Conservation (phyloP, 1,140 invertebrate species). For the Paraescarpia echinospica region DNA sequence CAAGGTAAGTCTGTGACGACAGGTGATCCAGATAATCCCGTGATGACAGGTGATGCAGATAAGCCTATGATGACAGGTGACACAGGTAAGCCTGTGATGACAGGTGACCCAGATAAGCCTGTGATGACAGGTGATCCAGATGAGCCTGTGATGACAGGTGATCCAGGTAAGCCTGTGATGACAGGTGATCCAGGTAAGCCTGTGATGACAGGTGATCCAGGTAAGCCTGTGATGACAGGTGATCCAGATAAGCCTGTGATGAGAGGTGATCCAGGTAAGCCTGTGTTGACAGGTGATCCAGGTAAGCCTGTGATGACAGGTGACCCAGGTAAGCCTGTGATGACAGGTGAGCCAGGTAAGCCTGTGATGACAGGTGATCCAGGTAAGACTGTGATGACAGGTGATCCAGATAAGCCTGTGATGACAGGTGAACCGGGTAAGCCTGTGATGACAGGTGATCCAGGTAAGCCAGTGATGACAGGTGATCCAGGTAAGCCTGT, state of each 20-base stretch:
- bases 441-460: background rate
- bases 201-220: background rate
- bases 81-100: background rate
- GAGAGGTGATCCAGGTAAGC: background rate
- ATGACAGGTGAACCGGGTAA: conserved; percentile 5
- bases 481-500: background rate
- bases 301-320: background rate
- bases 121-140: background rate
- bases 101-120: background rate
- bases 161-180: background rate
- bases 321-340: background rate
- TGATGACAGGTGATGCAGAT: background rate
- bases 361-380: background rate
- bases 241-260: background rate
- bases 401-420: background rate
- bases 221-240: background rate
- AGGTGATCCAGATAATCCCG: background rate
- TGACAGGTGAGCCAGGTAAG: background rate
- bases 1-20: background rate
- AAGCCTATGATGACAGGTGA: too few relatives aligned
- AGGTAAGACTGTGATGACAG: background rate
- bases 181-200: background rate
- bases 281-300: background rate
- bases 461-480: background rate
- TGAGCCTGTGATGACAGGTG: background rate